Conservation (phyloP, 2,797 vertebrate genomes). For the Eleutherodactylus coqui region DNA sequence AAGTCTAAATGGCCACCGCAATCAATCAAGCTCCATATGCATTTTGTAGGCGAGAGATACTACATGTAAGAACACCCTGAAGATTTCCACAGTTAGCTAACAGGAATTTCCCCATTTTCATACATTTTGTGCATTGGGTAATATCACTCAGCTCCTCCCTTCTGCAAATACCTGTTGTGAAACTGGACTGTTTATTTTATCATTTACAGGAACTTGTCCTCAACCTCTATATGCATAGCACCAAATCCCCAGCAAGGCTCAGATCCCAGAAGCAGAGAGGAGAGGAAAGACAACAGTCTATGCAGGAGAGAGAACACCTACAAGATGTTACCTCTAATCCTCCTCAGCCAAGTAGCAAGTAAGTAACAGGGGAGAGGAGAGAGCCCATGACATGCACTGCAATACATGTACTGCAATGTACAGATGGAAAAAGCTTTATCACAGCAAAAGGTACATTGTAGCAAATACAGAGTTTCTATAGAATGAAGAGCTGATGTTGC, state of each 20-base stretch:
- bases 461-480: no score
- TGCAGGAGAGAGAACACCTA: background rate
- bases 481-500: no score
- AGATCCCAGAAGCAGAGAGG: background rate
- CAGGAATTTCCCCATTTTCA: background rate
- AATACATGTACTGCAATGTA: no score
- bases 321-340: slow-evolving; percentile 30
- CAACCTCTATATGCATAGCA: background rate
- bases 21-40: no score
- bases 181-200: slow-evolving; percentile 2
- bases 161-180: slow-evolving; percentile 45
- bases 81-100: background rate
- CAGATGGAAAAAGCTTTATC: no score
- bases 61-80: no score
- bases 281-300: background rate
- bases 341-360: slow-evolving; percentile 18
- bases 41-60: no score
- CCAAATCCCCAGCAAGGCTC: background rate
- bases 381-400: no score
- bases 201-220: slow-evolving; percentile 11
- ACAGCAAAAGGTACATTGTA: no score
- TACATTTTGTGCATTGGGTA: slow-evolving; percentile 22
- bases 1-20: no score
- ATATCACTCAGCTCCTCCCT: background rate
- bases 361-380: slow-evolving; percentile 1